A percentile compares a stretch with the other conserved stretches of the same genome.
phyloP scores from a whole-genome alignment of 53 echinoderm and acorn worm genomes.

The Temnopleurus reevesii region DNA sequence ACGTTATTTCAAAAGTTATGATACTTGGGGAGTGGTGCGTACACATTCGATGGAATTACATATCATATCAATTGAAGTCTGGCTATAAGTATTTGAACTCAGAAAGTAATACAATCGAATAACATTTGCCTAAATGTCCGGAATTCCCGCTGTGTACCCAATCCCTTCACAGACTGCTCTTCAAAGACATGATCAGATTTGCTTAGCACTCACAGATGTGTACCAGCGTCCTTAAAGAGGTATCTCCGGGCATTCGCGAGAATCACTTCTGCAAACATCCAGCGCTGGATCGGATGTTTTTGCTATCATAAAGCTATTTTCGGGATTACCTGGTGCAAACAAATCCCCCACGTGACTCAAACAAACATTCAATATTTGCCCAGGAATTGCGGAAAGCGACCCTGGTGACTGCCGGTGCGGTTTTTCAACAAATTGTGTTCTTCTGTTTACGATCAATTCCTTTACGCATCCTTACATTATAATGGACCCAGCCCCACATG shows the following conservation, averaged over 20 bases:
- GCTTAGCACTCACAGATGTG: not conserved
- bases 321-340: slow-evolving; percentile 51
- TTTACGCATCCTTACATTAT: too few relatives aligned
- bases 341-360: slow-evolving; percentile 48
- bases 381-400: slow-evolving; percentile 37
- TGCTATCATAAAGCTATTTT: slow-evolving; percentile 60
- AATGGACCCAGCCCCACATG: too few relatives aligned
- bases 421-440: slow-evolving; percentile 1
- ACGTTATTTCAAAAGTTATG: too few relatives aligned
- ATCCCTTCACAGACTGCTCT: not conserved
- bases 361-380: slow-evolving; percentile 60
- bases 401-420: slow-evolving; percentile 13
- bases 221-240: not conserved
- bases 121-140: too few relatives aligned
- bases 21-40: too few relatives aligned
- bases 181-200: not conserved
- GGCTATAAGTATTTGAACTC: too few relatives aligned
- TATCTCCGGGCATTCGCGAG: not conserved
- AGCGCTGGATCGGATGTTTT: slow-evolving; percentile 51
- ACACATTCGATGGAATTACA: too few relatives aligned
- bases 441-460: not conserved
- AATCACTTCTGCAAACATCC: slow-evolving; percentile 40
- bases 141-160: too few relatives aligned
- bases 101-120: too few relatives aligned
- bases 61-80: too few relatives aligned